Evolutionary conservation across 2,113 vertebrate species (phyloP), one percentile per base, ranked within the genome.

Genomic region (Forbesichthys papilliferus): DNA sequence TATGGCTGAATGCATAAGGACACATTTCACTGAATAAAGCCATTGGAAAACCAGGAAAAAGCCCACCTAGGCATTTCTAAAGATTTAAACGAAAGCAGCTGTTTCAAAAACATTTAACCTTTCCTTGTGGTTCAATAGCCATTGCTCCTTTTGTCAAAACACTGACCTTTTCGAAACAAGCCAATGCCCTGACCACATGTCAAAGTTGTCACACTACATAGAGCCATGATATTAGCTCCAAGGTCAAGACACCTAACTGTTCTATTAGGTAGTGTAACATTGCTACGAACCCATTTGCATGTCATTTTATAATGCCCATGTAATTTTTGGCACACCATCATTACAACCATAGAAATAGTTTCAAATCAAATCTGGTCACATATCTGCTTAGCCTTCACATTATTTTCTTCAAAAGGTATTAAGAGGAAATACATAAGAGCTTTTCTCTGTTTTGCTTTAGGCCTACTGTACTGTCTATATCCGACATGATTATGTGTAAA

Each of bases 11-110:
- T 80, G 69, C 81, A 72, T 65, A 74, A n/a, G 68, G 69, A 61
- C 83, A 42, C 66, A 67, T 74, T 77, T 80, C 76, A 69, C 69
- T 82, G 74, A 79, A 60, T 71, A 70, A 75, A 73, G 68, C 55
- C 68, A 75, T 74, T 78, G 60, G 75, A 66, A 80, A 67, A 58
- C 79, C 70, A 68, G 67, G 69, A 27, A 27, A 27, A 27, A 52
- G 71, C 52, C 63, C 36, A 53, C 49, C 64, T 70, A 33, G 57
- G 48, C 1, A 42, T 64, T 77, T 67, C 68, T 77, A 72, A 64
- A 74, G 59, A 47, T 1, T 11, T 65, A 61, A 69, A 68, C 56
- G 72, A 56, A 63, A 67, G 66, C 71, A 54, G 64, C 70, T 81
- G 64, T 67, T 48, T 58, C 68, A 71, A 64, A 83, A 76, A 74